Percentiles rank a stretch among this genome's conserved stretches.
These are phyloP conservation scores for Platycheirus albimanus DNA, from an alignment of 2,888 invertebrate species.

Conservation along the genomic window DNA sequence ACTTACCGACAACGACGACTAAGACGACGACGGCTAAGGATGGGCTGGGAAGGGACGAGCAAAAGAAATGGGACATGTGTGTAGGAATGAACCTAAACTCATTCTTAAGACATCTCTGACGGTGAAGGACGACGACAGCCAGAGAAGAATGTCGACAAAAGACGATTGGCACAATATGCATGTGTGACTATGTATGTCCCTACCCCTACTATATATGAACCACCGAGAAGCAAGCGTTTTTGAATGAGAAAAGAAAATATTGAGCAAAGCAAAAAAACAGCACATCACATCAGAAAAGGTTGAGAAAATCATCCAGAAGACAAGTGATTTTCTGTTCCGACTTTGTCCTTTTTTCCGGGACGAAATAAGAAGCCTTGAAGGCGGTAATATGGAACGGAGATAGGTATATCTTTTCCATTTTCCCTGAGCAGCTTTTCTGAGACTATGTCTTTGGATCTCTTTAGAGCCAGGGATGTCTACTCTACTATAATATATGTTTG, in stretches of 20 bases:
- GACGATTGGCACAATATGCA: conserved; percentile 48
- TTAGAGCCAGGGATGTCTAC: not conserved
- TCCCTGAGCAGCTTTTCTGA: conserved; percentile 4
- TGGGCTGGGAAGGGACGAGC: too few relatives aligned
- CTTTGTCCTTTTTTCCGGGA: conserved; percentile 13
- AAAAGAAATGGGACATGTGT: not conserved
- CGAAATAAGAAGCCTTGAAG: conserved; percentile 25
- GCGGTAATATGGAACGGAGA: conserved; percentile 17
- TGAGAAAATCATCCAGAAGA: conserved; percentile 47
- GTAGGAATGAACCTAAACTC: conserved; percentile 51
- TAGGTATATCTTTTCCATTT: conserved; percentile 5
- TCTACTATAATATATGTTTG: not conserved
- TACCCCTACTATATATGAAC: too few relatives aligned
- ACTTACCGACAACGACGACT: not conserved
- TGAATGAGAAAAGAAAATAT: conserved; percentile 11
- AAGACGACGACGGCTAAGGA: not conserved
- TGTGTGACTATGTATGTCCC: conserved; percentile 1
- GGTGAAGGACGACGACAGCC: conserved; percentile 48
- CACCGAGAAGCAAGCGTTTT: conserved; percentile 6
- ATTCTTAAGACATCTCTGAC: conserved; percentile 54
- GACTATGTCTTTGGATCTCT: conserved; percentile 6
- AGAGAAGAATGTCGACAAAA: conserved; percentile 34
- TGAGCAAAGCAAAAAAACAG: not conserved
- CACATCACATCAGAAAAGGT: conserved; percentile 4
- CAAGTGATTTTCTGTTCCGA: conserved; percentile 62